Base-by-base conservation (phyloP, 2,797 vertebrate species). In the Spea hammondii region DNA sequence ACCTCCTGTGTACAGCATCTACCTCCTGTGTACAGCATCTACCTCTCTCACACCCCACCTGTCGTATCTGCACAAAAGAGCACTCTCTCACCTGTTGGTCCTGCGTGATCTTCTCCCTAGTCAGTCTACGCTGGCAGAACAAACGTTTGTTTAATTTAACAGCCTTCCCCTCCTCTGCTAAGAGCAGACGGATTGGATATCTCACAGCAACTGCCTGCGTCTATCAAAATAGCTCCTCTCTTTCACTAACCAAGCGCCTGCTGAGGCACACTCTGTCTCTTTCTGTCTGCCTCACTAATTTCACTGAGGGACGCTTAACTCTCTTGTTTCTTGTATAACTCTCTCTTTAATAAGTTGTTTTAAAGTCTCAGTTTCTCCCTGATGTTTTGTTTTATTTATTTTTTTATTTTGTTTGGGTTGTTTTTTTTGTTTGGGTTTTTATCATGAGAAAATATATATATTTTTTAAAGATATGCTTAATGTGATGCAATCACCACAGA, bases 171-270 rank as follows among this genome's bases (percentile, higher is more conserved):
- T 77, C 75, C 79, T 81, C 70, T 81, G 65, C 55, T 71, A 60
- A 53, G 70, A 12, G 59, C 74, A 77, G 79, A 64, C 75, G 66
- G 79, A 82, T 82, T 82, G 79, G 79, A 59, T 82, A 70, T 82
- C 79, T 66, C 59, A 68, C 51, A 77, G 64, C 65, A 84, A 86
- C 86, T 84, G 85, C 83, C 77, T 81, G 78, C 78, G 84, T 83
- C 83, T 82, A 77, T 84, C 84, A 84, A 85, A 83, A 83, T 65
- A 80, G 53, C 62, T 79, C 68, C 74, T 65, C 67, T 85, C 71
- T 83, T 68, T 71, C 72, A 72, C 55, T 69, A 54, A 67, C n/a
- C 62, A 5, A 46, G 8, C 60, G 68, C 62, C 59, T 77, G 74
- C 79, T 82, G 79, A 82, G 70, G 49, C 70, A 73, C 64, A 47